These are phyloP conservation scores for Calosoma granatense DNA, from an alignment of 1,140 invertebrate species.

Conservation along the genomic window DNA sequence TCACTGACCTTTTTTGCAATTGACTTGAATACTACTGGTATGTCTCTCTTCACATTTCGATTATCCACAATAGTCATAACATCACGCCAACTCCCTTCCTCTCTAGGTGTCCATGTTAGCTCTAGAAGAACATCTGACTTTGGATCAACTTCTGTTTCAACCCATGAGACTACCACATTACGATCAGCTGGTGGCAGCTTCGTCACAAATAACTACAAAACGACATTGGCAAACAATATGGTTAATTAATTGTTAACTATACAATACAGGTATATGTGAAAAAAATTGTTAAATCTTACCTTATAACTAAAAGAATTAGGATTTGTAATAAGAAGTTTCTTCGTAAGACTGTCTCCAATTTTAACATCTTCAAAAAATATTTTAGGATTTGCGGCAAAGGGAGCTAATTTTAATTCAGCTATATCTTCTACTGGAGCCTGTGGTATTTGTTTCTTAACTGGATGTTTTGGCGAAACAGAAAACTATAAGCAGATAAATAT, in stretches of 20 bases:
- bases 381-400: conserved; percentile 49
- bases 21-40: conserved; percentile 50
- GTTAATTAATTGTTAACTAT: neutral
- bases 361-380: conserved; percentile 51
- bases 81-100: conserved; percentile 46
- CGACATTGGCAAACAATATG: conserved; percentile 5
- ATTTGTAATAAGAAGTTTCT: conserved; percentile 45
- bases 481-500: conserved; percentile 15
- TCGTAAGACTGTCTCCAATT: conserved; percentile 39
- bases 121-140: conserved; percentile 38
- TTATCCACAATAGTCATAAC: conserved; percentile 50
- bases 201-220: conserved; percentile 46
- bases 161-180: conserved; percentile 41
- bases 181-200: conserved; percentile 46
- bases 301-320: conserved; percentile 41
- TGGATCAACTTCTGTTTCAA: conserved; percentile 37
- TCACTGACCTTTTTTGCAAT: conserved; percentile 16
- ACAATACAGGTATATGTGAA: neutral
- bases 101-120: conserved; percentile 48
- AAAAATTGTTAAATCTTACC: too few species aligned
- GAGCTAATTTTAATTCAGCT: conserved; percentile 42
- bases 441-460: conserved; percentile 18
- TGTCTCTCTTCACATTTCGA: conserved; percentile 51
- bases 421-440: conserved; percentile 32
- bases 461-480: conserved; percentile 23